phyloP scores from a whole-genome alignment of 2,113 vertebrate genomes.

The Lycaon pictus region DNA sequence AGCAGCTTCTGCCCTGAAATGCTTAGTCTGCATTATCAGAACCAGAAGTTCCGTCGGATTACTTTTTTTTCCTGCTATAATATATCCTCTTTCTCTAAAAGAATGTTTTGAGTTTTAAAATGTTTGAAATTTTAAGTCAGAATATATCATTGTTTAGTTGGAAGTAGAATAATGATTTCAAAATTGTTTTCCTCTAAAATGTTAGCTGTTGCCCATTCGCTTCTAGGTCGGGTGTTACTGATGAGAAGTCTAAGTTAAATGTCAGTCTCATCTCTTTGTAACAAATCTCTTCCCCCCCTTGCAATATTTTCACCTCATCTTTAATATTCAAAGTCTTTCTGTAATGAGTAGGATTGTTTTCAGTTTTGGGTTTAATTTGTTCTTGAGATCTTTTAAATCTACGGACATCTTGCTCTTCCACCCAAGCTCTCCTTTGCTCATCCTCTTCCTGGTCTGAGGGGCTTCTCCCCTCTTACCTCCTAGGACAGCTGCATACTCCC shows the following conservation, averaged over 20 bases:
- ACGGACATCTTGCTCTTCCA: background rate
- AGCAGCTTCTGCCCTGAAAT: background rate
- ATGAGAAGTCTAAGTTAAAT: conserved; percentile 46
- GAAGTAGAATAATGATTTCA: conserved; percentile 43
- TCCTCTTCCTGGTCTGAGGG: background rate
- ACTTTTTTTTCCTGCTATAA: conserved; percentile 42
- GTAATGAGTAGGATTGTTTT: background rate
- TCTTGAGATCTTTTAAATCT: background rate
- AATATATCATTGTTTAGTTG: conserved; percentile 42
- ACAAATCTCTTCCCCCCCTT: background rate
- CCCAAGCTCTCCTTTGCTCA: background rate
- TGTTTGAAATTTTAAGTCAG: conserved; percentile 1
- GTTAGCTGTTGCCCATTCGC: background rate
- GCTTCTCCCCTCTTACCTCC: conserved; percentile 17
- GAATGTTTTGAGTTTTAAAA: background rate
- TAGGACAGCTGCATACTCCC: background rate
- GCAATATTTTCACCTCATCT: conserved; percentile 14
- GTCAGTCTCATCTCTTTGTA: conserved; percentile 19
- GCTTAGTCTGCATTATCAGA: background rate
- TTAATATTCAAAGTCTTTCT: conserved; percentile 56
- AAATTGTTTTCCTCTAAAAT: conserved; percentile 46
- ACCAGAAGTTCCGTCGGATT: background rate
- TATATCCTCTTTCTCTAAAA: background rate
- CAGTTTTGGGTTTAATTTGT: background rate
- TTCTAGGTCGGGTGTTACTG: conserved; percentile 40